These are phyloP conservation scores for Hirtodrosophila duncani DNA, from an alignment of 2,888 invertebrate species.

Conservation along the genomic window DNA sequence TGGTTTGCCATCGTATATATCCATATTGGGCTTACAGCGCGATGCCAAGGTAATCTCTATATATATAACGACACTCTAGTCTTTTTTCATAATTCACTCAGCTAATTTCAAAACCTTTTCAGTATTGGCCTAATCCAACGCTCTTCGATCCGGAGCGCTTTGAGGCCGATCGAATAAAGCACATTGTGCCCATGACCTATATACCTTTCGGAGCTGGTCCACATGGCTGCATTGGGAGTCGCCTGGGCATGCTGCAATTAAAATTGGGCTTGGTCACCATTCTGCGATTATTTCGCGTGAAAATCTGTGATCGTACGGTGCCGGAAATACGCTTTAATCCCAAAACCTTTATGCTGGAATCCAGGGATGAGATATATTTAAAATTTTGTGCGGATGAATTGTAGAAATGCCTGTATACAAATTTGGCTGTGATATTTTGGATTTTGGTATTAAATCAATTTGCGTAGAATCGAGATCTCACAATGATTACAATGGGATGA, in stretches of 20 bases:
- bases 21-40: conserved; percentile 72
- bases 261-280: conserved; percentile 73
- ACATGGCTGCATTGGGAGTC: conserved; percentile 76
- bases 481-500: no score
- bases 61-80: not conserved
- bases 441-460: conserved; percentile 1
- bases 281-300: conserved; percentile 55
- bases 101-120: conserved; percentile 1
- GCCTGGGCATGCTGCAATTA: conserved; percentile 72
- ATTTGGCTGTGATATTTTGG: conserved; percentile 14
- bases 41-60: conserved; percentile 64
- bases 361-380: conserved; percentile 65
- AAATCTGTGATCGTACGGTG: conserved; percentile 53
- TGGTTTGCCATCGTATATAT: conserved; percentile 75
- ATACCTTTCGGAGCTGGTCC: conserved; percentile 76
- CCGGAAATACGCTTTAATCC: conserved; percentile 68
- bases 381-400: conserved; percentile 43
- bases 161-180: conserved; percentile 30
- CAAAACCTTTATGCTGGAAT: conserved; percentile 72
- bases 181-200: conserved; percentile 66
- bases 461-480: no score
- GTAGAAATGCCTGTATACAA: not conserved
- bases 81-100: not conserved
- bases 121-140: conserved; percentile 74
- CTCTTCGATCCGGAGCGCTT: conserved; percentile 75